Base-by-base conservation (phyloP, 2,888 invertebrate species). In the Drosophila hamatofila region DNA sequence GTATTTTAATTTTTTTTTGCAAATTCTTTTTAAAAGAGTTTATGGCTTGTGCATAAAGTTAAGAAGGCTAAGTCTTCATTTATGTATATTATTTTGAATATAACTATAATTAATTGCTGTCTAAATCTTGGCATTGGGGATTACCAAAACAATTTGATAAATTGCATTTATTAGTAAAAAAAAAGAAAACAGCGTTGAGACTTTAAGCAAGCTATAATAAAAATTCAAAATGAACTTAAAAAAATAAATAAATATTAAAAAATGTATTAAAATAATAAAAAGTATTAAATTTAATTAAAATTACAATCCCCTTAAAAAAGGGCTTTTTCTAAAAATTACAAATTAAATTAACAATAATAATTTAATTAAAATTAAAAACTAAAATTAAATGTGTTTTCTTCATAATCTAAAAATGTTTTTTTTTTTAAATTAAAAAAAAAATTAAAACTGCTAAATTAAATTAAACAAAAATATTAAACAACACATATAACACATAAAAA, bases 21-120 rank as follows among this genome's bases (percentile, higher is more conserved):
- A 9, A 35, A 61, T 11, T 8, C 11, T 39, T 55, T 52, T 61
- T 46, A 27, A 48, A 59, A 57, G 39, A 37, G 12, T 16, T 23
- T 39, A 9, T 30, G 9, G 30, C 30, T 30, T 30, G 30, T 30
- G 30, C 30, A 30, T 39, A 14, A 21, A 21, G 8, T 3, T 2
- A 21, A 33, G 33, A 51, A 33, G 14, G 18, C 9, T 9, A 12
- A 7, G 12, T 12, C 18, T 51, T 33, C 21, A 35, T 51, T 9
- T 49, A 7, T 18, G 9, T 27, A 25, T 14, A 4, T 30, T 9
- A 25, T 27, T n/a, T 25, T 46, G 4, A 46, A 46, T n/a, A 48
- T 11, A 48, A 48, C n/a, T 48, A 18, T 27, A 18, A 21, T 39
- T 51, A 0, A 12, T 16, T 39, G n/a, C 25, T n/a, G n/a, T 3